These are phyloP conservation scores for Gortyna flavago DNA, from an alignment of 2,888 invertebrate species.

Conservation along the genomic window DNA sequence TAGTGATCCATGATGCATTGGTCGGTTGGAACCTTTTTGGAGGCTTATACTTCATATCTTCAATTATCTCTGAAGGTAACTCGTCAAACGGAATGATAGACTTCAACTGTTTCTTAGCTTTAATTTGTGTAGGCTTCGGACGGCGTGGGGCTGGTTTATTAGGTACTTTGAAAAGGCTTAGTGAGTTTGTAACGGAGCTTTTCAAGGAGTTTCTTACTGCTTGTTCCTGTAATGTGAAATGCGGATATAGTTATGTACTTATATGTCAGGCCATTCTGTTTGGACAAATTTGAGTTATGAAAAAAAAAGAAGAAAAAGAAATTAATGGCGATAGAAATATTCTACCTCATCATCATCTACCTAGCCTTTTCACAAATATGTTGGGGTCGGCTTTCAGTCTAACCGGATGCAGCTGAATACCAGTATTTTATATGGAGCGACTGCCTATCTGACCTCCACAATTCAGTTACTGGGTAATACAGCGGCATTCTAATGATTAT, in stretches of 20 bases:
- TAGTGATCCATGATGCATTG: conserved; percentile 85
- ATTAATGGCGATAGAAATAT: background rate
- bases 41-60: conserved; percentile 84
- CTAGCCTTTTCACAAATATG: too few species aligned
- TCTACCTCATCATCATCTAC: too few species aligned
- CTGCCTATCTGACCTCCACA: too few species aligned
- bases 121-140: conserved; percentile 59
- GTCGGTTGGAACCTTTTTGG: conserved; percentile 81
- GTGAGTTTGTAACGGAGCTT: conserved; percentile 56
- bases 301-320: too few species aligned
- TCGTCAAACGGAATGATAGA: conserved; percentile 63
- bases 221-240: conserved; percentile 73
- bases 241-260: background rate
- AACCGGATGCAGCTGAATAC: too few species aligned
- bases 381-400: too few species aligned
- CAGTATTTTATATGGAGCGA: too few species aligned
- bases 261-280: too few species aligned
- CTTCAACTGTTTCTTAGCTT: conserved; percentile 71
- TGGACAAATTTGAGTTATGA: too few species aligned
- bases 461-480: too few species aligned
- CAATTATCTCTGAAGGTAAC: conserved; percentile 77
- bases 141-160: conserved; percentile 66
- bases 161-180: conserved; percentile 75
- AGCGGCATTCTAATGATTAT: too few species aligned
- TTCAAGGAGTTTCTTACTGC: conserved; percentile 73